Percentiles rank a stretch among this genome's conserved stretches.
Evolutionary conservation across 2,797 vertebrate species (phyloP).

Genomic region (Podarcis lilfordi): DNA sequence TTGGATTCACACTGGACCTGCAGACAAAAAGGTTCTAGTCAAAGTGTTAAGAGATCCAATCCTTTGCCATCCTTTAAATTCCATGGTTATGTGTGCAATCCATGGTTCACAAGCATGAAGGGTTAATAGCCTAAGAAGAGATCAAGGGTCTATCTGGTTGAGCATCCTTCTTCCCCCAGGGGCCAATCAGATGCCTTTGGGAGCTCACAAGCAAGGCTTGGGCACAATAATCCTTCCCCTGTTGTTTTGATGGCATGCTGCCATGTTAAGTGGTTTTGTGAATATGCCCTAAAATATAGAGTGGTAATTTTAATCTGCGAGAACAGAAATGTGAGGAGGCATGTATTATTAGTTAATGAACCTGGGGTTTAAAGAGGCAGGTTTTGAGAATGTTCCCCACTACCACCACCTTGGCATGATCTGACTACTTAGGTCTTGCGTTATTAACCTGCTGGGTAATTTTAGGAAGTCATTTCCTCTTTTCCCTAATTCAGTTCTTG

Average conservation of each 20-base stretch:
- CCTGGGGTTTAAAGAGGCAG: background rate
- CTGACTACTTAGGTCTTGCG: constrained; percentile 16
- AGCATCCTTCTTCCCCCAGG: background rate
- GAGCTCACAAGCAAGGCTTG: background rate
- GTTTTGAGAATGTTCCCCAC: background rate
- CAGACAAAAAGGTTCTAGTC: background rate
- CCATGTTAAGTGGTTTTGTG: background rate
- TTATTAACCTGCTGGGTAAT: constrained; percentile 24
- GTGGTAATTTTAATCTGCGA: background rate
- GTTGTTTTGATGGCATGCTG: background rate
- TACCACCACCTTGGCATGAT: background rate
- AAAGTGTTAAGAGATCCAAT: background rate
- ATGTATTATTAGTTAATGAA: background rate
- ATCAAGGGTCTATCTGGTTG: background rate
- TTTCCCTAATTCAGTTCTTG: background rate
- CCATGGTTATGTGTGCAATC: background rate
- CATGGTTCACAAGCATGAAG: background rate
- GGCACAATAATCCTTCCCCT: background rate
- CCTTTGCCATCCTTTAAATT: background rate
- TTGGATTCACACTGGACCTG: too few relatives aligned
- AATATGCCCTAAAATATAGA: background rate
- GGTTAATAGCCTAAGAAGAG: background rate
- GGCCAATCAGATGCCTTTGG: background rate
- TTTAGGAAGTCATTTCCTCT: background rate
- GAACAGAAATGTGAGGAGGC: background rate